Base-by-base conservation (phyloP, 35 echinoderm and acorn worm genomes). In the Strongylocentrotus purpuratus region DNA sequence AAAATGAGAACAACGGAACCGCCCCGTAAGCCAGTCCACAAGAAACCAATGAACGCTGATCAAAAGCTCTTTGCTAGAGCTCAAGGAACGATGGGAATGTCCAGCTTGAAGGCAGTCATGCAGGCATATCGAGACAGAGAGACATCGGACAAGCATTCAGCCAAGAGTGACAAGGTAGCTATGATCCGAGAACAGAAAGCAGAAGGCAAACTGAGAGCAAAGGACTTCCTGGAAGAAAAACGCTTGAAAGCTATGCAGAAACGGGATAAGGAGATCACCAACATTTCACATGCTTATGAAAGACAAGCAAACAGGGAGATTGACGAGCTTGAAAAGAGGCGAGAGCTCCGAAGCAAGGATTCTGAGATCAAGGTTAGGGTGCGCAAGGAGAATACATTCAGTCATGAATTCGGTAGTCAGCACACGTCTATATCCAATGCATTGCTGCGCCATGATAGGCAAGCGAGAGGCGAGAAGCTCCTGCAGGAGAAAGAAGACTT, bases 351-450 rank as follows among this genome's bases (percentile, higher is more conserved):
- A 22, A 58, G 32, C 25, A 95, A 96, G 87, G 91, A 90, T 33
- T 52, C 41, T 32, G 94, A 96, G 48, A 45, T 96, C 22, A 95
- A 48, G 11, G 94, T 94, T 46, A 47, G 48, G 6, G 94, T 94
- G 45, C 86, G 93, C 1, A 95, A 96, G 31, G 98, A 99, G 28
- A 95, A 35, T 45, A 48, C 93, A 31, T 99, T 99, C 90, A 46
- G 95, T 46, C 55, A 94, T 0, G 96, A 99, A 45, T 99, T 99
- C 78, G 97, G 78, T 61, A 95, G 96, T 48, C 98, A 99, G 91
- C 95, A 97, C 85, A 96, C 98, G 2, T 99, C 98, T 14, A 97
- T 99, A 46, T 99, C 98, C n/a, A 99, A 99, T 95, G 98, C 98
- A 8, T 55, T 99, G 50, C 28, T 97, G 22, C 95, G 94, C 50